Percentiles rank a stretch among this genome's conserved stretches.
Evolutionary conservation across 1,140 invertebrate genomes (phyloP).

Genomic region (Theocolax elegans): DNA sequence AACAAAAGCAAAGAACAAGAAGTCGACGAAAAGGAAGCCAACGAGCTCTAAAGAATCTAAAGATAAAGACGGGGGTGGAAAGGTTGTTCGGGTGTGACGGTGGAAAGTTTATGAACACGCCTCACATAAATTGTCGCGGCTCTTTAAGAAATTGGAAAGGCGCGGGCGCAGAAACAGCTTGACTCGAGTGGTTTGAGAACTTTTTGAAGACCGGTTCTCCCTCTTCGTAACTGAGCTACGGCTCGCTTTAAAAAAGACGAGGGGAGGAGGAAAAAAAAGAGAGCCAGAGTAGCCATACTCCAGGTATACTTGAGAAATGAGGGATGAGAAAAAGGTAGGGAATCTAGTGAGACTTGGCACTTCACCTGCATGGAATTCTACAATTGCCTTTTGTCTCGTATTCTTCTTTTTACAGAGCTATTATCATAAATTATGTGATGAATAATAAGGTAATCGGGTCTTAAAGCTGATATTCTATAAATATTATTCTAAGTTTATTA

Average conservation of each 20-base stretch:
- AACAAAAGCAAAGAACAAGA: conserved; percentile 8
- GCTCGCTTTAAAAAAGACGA: conserved; percentile 30
- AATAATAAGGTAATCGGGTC: too few species aligned
- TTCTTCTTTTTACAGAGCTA: too few species aligned
- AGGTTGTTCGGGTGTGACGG: conserved; percentile 45
- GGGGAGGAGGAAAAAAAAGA: neutral
- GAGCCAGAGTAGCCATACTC: too few species aligned
- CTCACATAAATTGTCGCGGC: conserved; percentile 69
- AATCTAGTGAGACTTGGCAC: neutral
- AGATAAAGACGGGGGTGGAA: conserved; percentile 29
- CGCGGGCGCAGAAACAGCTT: conserved; percentile 65
- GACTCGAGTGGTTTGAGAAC: conserved; percentile 62
- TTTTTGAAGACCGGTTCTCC: conserved; percentile 59
- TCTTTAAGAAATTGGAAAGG: conserved; percentile 69
- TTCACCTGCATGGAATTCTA: conserved; percentile 1
- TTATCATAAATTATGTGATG: too few species aligned
- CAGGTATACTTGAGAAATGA: too few species aligned
- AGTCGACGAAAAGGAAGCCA: neutral
- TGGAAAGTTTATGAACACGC: conserved; percentile 67
- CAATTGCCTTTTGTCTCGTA: neutral
- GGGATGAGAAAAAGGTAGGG: neutral
- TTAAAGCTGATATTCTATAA: too few species aligned
- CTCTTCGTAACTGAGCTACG: conserved; percentile 8
- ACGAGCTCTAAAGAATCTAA: conserved; percentile 31
- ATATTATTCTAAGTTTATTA: too few species aligned